These are phyloP conservation scores for Poecilia velifera DNA, from an alignment of 2,797 vertebrate genomes.

Conservation along the genomic window DNA sequence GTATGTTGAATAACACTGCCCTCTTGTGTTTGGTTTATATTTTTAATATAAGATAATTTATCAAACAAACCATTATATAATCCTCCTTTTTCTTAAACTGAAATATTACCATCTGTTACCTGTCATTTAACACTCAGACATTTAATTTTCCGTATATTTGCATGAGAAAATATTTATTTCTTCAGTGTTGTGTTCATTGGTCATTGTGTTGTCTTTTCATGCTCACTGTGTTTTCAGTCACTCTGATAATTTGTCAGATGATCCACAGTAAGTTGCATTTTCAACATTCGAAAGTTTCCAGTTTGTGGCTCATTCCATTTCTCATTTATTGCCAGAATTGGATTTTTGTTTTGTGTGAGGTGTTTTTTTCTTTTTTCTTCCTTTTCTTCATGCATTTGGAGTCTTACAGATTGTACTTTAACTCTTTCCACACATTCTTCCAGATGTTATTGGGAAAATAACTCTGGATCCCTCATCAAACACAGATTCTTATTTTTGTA, in stretches of 20 bases:
- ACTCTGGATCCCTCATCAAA: not conserved
- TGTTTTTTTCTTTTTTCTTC: not conserved
- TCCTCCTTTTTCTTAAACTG: not conserved
- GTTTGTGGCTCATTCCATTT: not conserved
- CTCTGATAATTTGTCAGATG: constrained; percentile 92
- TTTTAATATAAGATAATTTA: not conserved
- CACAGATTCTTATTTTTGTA: not conserved
- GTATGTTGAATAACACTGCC: constrained; percentile 59
- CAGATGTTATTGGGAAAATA: not conserved
- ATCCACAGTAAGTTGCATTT: constrained; percentile 91
- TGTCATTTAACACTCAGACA: not conserved
- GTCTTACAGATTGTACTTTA: not conserved
- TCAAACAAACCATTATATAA: not conserved
- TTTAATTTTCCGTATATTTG: constrained; percentile 21
- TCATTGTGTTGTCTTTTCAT: constrained; percentile 71
- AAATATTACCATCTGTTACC: constrained; percentile 10
- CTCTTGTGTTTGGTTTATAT: constrained; percentile 57
- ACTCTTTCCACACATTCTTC: not conserved
- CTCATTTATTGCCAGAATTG: not conserved
- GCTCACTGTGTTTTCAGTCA: constrained; percentile 91
- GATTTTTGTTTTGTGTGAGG: not conserved
- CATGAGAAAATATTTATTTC: constrained; percentile 19
- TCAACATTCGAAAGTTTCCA: constrained; percentile 15
- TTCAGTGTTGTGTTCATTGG: constrained; percentile 50
- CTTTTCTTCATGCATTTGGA: not conserved